These are phyloP conservation scores for Drosophila fungiperda DNA, from an alignment of 2,888 invertebrate species.

Conservation along the genomic window DNA sequence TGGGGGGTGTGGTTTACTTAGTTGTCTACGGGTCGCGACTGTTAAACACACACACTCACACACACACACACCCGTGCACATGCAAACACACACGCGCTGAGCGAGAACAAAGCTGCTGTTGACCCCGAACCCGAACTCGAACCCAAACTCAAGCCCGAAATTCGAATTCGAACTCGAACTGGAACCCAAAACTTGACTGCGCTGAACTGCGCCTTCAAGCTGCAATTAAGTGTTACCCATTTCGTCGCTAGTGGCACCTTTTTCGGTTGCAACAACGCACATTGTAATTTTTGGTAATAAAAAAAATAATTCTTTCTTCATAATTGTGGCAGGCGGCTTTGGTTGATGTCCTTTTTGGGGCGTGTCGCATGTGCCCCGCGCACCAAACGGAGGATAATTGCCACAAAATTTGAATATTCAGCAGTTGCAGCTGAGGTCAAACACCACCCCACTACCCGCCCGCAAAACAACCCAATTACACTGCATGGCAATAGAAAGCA, in stretches of 20 bases:
- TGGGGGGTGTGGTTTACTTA: slow-evolving; percentile 61
- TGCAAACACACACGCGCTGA: slow-evolving; percentile 3
- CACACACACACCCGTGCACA: slow-evolving; percentile 17
- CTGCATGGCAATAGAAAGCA: neutral
- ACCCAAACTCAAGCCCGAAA: neutral
- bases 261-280: slow-evolving; percentile 58
- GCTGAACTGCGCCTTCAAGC: slow-evolving; percentile 15
- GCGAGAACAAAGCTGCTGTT: slow-evolving; percentile 61
- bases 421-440: slow-evolving; percentile 18
- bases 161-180: neutral
- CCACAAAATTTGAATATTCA: slow-evolving; percentile 64
- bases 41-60: slow-evolving; percentile 27
- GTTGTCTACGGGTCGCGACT: slow-evolving; percentile 69
- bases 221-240: slow-evolving; percentile 49
- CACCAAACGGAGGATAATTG: slow-evolving; percentile 61
- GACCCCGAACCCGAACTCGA: slow-evolving; percentile 48
- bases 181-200: neutral
- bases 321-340: slow-evolving; percentile 62
- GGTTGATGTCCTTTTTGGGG: slow-evolving; percentile 32
- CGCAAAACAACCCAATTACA: neutral
- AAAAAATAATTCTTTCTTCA: slow-evolving; percentile 60
- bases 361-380: slow-evolving; percentile 48
- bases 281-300: slow-evolving; percentile 82
- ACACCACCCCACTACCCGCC: neutral
- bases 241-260: slow-evolving; percentile 33